Evolutionary conservation across 1,140 invertebrate species (phyloP).

Genomic region (Drosophila carrolli): DNA sequence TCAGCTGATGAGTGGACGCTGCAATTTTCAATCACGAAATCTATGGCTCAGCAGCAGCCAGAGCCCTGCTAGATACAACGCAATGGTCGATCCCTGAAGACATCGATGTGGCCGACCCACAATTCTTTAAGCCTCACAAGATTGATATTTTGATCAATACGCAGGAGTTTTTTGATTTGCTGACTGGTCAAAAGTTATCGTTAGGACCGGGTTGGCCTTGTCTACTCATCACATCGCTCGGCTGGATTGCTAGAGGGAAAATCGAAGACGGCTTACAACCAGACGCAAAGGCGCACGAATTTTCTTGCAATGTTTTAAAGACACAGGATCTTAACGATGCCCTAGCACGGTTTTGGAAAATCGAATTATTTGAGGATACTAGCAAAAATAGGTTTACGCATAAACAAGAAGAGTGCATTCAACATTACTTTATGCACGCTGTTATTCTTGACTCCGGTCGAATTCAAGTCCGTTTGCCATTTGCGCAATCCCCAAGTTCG

Average conservation of each 20-base stretch:
- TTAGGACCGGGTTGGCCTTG: neutral
- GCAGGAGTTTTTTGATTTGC: too few species aligned
- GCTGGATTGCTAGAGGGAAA: conserved; percentile 5
- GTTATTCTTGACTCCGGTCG: conserved; percentile 1
- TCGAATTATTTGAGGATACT: neutral
- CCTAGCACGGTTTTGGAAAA: neutral
- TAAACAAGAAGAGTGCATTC: neutral
- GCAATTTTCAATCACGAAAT: too few species aligned
- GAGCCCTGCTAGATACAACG: too few species aligned
- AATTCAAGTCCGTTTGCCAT: neutral
- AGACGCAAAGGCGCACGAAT: neutral
- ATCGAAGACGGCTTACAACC: neutral
- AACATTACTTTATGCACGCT: neutral
- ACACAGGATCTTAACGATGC: neutral
- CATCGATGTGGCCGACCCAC: too few species aligned
- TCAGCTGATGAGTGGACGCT: too few species aligned
- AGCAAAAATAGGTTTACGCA: neutral
- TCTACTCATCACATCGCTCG: neutral
- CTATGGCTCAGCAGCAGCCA: too few species aligned
- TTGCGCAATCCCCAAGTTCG: neutral
- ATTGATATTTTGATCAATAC: too few species aligned
- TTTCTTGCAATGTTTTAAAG: neutral
- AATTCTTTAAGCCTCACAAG: too few species aligned
- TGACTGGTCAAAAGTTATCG: neutral
- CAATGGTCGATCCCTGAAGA: too few species aligned